Conservation (phyloP, 2,888 invertebrate genomes). For the Callinectes sapidus region DNA sequence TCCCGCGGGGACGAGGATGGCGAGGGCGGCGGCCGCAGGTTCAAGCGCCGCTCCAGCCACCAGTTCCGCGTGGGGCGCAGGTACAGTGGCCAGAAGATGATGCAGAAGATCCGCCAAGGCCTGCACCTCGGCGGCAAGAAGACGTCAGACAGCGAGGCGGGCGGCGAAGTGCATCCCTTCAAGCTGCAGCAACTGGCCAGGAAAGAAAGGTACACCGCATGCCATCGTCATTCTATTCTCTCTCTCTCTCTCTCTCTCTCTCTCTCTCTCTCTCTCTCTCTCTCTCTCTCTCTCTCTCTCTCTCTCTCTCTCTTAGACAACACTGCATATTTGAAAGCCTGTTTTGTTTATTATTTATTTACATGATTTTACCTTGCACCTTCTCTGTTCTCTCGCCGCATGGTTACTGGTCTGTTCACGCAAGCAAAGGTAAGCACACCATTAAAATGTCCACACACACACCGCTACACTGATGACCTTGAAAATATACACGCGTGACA, state of each 20-base stretch:
- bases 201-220: slow-evolving; percentile 45
- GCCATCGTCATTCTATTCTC: not conserved
- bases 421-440: not conserved
- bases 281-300: slow-evolving; percentile 33
- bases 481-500: not conserved
- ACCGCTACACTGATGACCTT: not conserved
- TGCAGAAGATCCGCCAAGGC: slow-evolving; percentile 51
- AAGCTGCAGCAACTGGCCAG: slow-evolving; percentile 39
- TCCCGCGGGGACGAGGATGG: not conserved
- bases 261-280: slow-evolving; percentile 10
- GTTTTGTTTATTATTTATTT: not conserved
- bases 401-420: not conserved
- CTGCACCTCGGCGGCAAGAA: slow-evolving; percentile 56
- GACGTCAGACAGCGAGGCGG: slow-evolving; percentile 1
- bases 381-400: not conserved
- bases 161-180: slow-evolving; percentile 50
- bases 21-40: slow-evolving; percentile 39
- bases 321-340: not conserved
- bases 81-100: slow-evolving; percentile 60
- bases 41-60: slow-evolving; percentile 51
- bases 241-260: slow-evolving; percentile 48
- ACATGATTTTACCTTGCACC: not conserved
- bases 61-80: slow-evolving; percentile 56
- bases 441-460: not conserved
- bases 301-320: slow-evolving; percentile 14